Percentiles rank a stretch among this genome's conserved stretches.
These are phyloP conservation scores for Stichodactyla mertensii DNA, from an alignment of 64 coral and sea anemone genomes.

Conservation along the genomic window DNA sequence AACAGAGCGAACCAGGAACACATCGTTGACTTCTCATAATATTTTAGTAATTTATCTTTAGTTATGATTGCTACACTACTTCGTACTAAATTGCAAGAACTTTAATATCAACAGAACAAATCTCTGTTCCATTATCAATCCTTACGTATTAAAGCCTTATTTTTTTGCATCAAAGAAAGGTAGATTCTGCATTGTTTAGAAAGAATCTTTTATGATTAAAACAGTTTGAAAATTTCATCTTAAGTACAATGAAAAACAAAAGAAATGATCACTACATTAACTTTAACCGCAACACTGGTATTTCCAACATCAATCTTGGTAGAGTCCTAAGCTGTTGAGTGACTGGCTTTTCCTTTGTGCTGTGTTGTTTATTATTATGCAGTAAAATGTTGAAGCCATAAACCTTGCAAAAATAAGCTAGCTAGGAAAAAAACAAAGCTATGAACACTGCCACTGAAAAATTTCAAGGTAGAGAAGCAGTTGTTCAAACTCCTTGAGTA, in stretches of 20 bases:
- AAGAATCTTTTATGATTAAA: too few species aligned
- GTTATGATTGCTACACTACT: neutral
- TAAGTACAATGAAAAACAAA: neutral
- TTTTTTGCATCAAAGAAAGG: too few species aligned
- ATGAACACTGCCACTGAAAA: neutral
- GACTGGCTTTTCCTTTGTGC: neutral
- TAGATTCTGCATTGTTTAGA: too few species aligned
- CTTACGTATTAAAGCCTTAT: neutral
- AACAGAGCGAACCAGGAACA: neutral
- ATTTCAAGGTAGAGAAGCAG: neutral
- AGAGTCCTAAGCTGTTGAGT: neutral
- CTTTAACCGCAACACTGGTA: neutral
- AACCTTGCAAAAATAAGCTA: neutral
- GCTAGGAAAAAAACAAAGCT: neutral
- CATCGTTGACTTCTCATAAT: neutral
- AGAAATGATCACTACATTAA: neutral
- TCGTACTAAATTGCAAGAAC: neutral
- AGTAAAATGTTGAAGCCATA: neutral
- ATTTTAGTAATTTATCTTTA: neutral
- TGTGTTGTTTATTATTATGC: neutral
- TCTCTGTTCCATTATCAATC: neutral
- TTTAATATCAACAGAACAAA: neutral
- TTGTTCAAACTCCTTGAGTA: neutral
- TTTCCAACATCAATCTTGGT: neutral
- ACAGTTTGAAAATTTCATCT: neutral